Percentiles rank a stretch among this genome's conserved stretches.
Conservation (phyloP, 2,888 invertebrate genomes). For the Sialis fuliginosa region DNA sequence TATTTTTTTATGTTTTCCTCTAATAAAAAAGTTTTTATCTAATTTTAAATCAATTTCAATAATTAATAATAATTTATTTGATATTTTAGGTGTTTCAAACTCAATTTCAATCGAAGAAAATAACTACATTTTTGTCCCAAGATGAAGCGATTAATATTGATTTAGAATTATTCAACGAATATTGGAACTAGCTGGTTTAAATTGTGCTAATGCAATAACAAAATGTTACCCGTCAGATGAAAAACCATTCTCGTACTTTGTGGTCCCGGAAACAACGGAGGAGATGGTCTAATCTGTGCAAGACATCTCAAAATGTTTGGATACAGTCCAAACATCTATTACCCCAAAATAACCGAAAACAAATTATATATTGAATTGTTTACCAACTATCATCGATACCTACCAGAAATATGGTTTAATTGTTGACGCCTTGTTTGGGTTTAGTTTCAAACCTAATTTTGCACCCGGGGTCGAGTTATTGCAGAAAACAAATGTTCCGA, state of each 20-base stretch:
- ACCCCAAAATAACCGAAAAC: constrained; percentile 75
- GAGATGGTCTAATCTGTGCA: constrained; percentile 93
- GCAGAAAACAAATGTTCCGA: constrained; percentile 40
- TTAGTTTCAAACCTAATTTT: constrained; percentile 83
- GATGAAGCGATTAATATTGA: constrained; percentile 77
- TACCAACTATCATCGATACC: constrained; percentile 25
- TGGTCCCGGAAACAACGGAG: constrained; percentile 95
- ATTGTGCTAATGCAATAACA: constrained; percentile 81
- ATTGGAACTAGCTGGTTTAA: constrained; percentile 94
- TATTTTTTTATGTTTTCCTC: too few species aligned
- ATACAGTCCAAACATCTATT: constrained; percentile 60
- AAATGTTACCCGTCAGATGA: constrained; percentile 39
- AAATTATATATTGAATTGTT: constrained; percentile 49
- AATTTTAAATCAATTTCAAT: too few species aligned
- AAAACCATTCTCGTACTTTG: constrained; percentile 49
- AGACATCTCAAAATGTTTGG: constrained; percentile 84
- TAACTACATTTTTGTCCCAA: constrained; percentile 56
- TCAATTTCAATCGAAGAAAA: constrained; percentile 9
- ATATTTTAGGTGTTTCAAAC: too few species aligned
- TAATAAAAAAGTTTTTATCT: too few species aligned
- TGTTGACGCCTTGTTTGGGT: constrained; percentile 94
- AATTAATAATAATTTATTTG: too few species aligned
- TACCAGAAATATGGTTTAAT: constrained; percentile 40
- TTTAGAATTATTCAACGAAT: constrained; percentile 78
- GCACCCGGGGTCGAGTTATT: constrained; percentile 47